Evolutionary conservation across 2,113 vertebrate species (phyloP).

Genomic region (Illadopsis cleaveri): DNA sequence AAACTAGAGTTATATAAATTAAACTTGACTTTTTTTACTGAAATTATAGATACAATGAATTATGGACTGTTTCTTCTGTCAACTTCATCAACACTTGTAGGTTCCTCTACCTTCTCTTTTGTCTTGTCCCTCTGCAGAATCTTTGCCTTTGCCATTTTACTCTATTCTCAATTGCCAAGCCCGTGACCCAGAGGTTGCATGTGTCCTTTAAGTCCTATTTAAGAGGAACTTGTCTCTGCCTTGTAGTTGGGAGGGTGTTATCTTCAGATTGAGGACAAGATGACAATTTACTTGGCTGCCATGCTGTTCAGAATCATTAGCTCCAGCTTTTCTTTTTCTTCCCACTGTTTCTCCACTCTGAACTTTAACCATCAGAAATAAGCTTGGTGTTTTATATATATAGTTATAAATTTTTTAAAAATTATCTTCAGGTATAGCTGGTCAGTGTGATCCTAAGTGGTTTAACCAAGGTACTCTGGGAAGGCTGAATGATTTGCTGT

Average conservation of each 20-base stretch:
- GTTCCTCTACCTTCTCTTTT: background rate
- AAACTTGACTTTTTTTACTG: background rate
- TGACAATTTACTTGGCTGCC: background rate
- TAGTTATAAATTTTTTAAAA: background rate
- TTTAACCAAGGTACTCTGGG: background rate
- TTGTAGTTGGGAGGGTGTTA: background rate
- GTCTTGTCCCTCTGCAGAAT: background rate
- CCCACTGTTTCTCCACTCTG: too few species aligned
- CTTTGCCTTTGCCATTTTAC: background rate
- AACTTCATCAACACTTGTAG: background rate
- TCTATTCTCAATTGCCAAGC: background rate
- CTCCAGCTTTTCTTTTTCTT: background rate
- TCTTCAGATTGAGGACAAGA: background rate
- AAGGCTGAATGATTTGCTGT: background rate
- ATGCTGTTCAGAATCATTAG: background rate
- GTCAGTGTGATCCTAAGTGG: background rate
- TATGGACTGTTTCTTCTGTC: background rate
- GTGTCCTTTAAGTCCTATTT: background rate
- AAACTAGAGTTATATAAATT: background rate
- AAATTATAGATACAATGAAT: background rate
- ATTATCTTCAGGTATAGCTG: background rate
- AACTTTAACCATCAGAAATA: background rate
- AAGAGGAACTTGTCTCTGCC: background rate
- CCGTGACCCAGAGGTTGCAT: background rate
- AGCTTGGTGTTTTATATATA: background rate